phyloP scores from a whole-genome alignment of 2,797 vertebrate species.

The Xiphophorus birchmanni region DNA sequence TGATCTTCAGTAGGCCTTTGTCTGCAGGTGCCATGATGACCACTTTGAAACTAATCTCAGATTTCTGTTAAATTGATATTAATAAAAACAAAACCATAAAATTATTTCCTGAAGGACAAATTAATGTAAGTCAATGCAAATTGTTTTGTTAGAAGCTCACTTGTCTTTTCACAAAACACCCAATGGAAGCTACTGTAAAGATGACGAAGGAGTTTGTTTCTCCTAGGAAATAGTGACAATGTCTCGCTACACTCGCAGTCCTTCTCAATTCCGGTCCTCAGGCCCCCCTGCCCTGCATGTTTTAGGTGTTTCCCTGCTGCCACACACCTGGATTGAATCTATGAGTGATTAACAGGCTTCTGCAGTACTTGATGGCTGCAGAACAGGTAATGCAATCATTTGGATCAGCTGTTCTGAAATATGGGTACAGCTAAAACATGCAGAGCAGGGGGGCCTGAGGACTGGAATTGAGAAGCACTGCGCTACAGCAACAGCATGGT shows the following conservation, averaged over 20 bases:
- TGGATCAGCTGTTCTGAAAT: no score
- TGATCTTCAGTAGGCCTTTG: constrained; percentile 27
- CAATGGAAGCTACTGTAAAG: constrained; percentile 40
- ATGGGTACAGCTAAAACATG: no score
- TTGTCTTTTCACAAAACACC: constrained; percentile 65
- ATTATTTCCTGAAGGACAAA: neutral
- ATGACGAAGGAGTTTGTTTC: constrained; percentile 42
- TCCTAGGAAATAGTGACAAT: constrained; percentile 51
- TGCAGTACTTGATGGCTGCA: no score
- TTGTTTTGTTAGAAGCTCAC: constrained; percentile 26
- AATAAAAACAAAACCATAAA: neutral
- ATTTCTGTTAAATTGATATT: constrained; percentile 32
- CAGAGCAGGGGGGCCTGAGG: no score
- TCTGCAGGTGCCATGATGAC: constrained; percentile 35
- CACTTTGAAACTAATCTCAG: constrained; percentile 43
- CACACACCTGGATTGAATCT: no score
- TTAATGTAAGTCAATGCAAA: neutral
- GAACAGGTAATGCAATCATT: no score
- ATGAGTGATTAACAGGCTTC: no score
- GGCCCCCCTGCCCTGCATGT: no score
- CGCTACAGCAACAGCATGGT: constrained; percentile 40
- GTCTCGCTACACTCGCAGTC: constrained; percentile 9
- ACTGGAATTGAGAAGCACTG: no score
- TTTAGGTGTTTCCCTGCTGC: no score
- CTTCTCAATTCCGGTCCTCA: no score